phyloP scores from a whole-genome alignment of 2,888 invertebrate species.

The Spatulosminthurus flaviceps region DNA sequence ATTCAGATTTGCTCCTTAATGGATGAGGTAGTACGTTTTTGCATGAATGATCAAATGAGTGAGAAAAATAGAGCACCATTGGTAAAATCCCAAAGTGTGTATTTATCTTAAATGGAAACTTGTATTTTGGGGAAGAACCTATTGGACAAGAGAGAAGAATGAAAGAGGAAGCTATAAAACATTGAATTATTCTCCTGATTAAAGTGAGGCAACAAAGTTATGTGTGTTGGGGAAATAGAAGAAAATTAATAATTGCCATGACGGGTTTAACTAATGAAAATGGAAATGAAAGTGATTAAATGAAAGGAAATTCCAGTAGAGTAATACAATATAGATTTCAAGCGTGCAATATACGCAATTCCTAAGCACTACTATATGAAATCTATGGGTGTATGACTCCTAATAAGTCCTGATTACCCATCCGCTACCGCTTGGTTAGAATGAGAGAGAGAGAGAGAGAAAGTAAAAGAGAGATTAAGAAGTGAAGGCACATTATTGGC shows the following conservation, averaged over 20 bases:
- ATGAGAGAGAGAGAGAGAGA: background rate
- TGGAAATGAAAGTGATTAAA: conserved; percentile 37
- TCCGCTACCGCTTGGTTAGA: background rate
- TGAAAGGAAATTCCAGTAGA: conserved; percentile 29
- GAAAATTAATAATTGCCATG: conserved; percentile 36
- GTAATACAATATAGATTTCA: conserved; percentile 4
- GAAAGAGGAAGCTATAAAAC: conserved; percentile 14
- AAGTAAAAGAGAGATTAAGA: conserved; percentile 22
- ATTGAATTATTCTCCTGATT: conserved; percentile 21
- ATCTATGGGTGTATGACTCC: too few relatives aligned
- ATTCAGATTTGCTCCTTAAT: too few relatives aligned
- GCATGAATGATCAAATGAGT: too few relatives aligned
- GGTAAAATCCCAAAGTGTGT: too few relatives aligned
- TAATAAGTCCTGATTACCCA: too few relatives aligned
- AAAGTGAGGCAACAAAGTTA: background rate
- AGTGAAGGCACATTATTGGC: conserved; percentile 10
- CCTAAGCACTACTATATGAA: too few relatives aligned
- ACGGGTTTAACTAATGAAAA: conserved; percentile 32
- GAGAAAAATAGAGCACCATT: too few relatives aligned
- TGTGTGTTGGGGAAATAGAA: background rate
- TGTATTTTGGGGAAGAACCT: too few relatives aligned
- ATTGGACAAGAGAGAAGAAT: too few relatives aligned
- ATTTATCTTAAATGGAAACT: too few relatives aligned
- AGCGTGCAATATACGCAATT: too few relatives aligned
- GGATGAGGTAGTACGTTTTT: too few relatives aligned